These are phyloP conservation scores for Dendroctonus valens DNA, from an alignment of 1,140 invertebrate species.

Conservation along the genomic window DNA sequence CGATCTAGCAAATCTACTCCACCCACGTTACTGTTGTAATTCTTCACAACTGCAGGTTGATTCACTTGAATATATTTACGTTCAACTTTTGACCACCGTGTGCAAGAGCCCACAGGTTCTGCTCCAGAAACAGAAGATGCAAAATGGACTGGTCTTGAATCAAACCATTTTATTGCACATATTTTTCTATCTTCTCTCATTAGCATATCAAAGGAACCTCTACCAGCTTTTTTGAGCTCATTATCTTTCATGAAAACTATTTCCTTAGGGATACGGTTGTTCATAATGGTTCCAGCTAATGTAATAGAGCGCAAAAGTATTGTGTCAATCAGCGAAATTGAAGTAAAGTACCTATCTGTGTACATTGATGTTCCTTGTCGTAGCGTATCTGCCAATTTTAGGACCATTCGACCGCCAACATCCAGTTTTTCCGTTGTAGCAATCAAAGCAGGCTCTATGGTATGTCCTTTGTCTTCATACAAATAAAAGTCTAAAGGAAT, in stretches of 20 bases:
- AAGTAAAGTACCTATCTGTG: slow-evolving; percentile 29
- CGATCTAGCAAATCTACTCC: slow-evolving; percentile 18
- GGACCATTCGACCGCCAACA: slow-evolving; percentile 17
- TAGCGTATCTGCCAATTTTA: slow-evolving; percentile 31
- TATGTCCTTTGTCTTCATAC: slow-evolving; percentile 4
- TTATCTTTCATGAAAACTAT: slow-evolving; percentile 18
- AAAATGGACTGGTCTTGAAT: slow-evolving; percentile 14
- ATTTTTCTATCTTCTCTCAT: slow-evolving; percentile 23
- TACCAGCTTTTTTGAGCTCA: slow-evolving; percentile 20
- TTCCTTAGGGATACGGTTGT: slow-evolving; percentile 19
- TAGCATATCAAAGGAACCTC: slow-evolving; percentile 19
- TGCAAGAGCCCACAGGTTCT: slow-evolving; percentile 13
- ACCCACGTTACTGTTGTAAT: slow-evolving; percentile 22
- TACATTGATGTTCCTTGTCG: slow-evolving; percentile 15
- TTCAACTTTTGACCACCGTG: slow-evolving; percentile 10
- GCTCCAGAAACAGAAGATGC: slow-evolving; percentile 6
- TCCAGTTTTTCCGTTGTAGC: slow-evolving; percentile 11
- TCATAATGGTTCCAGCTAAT: slow-evolving; percentile 29
- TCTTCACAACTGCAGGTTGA: slow-evolving; percentile 9
- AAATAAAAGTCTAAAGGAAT: slow-evolving; percentile 19
- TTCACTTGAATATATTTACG: slow-evolving; percentile 11
- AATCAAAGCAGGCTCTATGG: slow-evolving; percentile 2
- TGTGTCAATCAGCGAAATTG: slow-evolving; percentile 27
- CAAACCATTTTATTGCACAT: slow-evolving; percentile 18
- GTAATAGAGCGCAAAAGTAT: slow-evolving; percentile 15